These are phyloP conservation scores for Lordiphosa mommai DNA, from an alignment of 1,140 invertebrate genomes.

Conservation along the genomic window DNA sequence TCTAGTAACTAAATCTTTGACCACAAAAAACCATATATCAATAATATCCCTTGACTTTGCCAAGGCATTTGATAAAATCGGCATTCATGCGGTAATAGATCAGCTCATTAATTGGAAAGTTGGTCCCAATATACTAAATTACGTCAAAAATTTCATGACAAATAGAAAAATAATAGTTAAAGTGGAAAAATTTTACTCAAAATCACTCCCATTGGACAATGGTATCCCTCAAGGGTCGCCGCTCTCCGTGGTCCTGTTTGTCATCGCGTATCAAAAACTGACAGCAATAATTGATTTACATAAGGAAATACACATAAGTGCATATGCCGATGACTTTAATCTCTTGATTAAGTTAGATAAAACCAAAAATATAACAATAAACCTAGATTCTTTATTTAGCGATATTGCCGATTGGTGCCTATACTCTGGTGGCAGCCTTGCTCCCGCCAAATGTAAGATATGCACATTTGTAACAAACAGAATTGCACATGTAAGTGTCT, in stretches of 20 bases:
- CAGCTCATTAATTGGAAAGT: constrained; percentile 19
- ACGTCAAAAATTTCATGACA: constrained; percentile 18
- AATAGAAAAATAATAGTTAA: constrained; percentile 17
- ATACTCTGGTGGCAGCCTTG: not conserved
- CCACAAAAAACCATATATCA: constrained; percentile 12
- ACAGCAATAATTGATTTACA: constrained; percentile 7
- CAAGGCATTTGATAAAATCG: constrained; percentile 24
- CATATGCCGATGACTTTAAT: constrained; percentile 27
- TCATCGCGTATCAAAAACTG: constrained; percentile 2
- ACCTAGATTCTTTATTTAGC: not conserved
- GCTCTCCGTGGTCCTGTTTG: too few species aligned
- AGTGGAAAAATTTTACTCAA: constrained; percentile 4
- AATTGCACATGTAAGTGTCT: not conserved
- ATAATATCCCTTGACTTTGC: constrained; percentile 23
- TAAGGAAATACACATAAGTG: constrained; percentile 4
- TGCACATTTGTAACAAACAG: not conserved
- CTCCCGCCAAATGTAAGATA: not conserved
- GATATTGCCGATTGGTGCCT: constrained; percentile 7
- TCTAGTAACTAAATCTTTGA: not conserved
- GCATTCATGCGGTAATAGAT: constrained; percentile 15
- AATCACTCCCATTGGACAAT: constrained; percentile 8
- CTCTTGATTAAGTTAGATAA: constrained; percentile 5
- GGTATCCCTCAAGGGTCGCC: not conserved
- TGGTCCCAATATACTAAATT: constrained; percentile 20
- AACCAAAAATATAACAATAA: too few species aligned